phyloP scores from a whole-genome alignment of 2,888 invertebrate species.

The Megalurothrips usitatus region DNA sequence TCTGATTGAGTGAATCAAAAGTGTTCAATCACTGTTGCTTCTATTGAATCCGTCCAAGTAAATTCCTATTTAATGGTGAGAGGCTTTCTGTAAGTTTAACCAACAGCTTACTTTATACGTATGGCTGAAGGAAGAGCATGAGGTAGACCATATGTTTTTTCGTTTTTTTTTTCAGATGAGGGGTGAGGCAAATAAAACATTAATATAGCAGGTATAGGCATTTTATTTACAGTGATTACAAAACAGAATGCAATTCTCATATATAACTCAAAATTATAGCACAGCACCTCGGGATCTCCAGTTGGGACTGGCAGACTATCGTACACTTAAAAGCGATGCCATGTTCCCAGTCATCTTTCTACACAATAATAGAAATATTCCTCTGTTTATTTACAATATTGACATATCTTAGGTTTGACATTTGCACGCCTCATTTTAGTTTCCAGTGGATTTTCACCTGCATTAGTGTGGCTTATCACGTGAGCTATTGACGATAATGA shows the following conservation, averaged over 20 bases:
- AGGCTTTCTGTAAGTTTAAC: no score
- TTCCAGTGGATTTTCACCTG: neutral
- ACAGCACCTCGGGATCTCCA: neutral
- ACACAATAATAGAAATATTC: constrained; percentile 21
- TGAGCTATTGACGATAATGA: no score
- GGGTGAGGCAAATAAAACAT: neutral
- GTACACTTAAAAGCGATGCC: neutral
- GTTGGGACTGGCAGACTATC: neutral
- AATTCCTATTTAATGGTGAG: no score
- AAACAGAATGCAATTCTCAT: neutral
- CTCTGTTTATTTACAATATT: constrained; percentile 20
- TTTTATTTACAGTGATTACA: constrained; percentile 21
- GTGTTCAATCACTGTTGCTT: no score
- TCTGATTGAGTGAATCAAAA: no score
- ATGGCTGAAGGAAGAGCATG: no score
- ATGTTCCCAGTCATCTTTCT: constrained; percentile 12
- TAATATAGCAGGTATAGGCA: neutral
- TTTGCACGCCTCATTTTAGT: neutral
- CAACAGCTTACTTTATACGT: no score
- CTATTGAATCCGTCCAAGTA: no score
- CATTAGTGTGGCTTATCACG: no score
- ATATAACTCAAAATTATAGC: neutral
- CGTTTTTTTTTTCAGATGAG: neutral
- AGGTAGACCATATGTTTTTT: no score
- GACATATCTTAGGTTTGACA: neutral